Conservation (phyloP, 2,888 invertebrate species). For the Tinea pellionella region DNA sequence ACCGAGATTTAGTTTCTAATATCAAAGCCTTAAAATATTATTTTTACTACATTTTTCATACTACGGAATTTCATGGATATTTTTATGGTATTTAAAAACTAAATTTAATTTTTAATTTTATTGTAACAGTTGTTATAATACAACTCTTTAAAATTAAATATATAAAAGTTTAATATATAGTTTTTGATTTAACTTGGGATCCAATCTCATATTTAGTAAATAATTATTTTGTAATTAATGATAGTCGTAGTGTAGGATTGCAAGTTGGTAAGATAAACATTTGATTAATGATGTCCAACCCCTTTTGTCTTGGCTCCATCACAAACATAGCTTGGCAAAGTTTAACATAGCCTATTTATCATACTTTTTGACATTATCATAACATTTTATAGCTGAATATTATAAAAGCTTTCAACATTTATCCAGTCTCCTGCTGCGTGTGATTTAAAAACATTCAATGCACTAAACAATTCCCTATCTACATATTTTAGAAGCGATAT, state of each 20-base stretch:
- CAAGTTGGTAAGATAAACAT: not conserved
- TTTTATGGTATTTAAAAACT: too few relatives aligned
- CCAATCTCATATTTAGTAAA: not conserved
- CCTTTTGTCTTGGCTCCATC: not conserved
- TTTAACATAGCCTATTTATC: not conserved
- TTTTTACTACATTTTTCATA: not conserved
- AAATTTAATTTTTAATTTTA: too few relatives aligned
- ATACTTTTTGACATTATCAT: not conserved
- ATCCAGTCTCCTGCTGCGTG: too few relatives aligned
- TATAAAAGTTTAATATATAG: too few relatives aligned
- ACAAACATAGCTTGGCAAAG: not conserved
- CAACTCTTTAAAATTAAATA: too few relatives aligned
- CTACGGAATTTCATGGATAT: not conserved
- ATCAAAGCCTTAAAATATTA: not conserved
- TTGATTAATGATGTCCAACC: not conserved
- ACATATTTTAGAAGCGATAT: too few relatives aligned
- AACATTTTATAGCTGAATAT: too few relatives aligned
- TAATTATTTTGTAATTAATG: not conserved
- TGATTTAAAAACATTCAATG: not conserved
- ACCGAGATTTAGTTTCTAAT: slow-evolving; percentile 2
- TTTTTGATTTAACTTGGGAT: not conserved
- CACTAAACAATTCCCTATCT: not conserved
- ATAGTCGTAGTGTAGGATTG: not conserved
- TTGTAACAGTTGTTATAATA: too few relatives aligned
- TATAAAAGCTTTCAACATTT: too few relatives aligned